Conservation (phyloP, 2,888 invertebrate species). For the Idaea dimidiata region DNA sequence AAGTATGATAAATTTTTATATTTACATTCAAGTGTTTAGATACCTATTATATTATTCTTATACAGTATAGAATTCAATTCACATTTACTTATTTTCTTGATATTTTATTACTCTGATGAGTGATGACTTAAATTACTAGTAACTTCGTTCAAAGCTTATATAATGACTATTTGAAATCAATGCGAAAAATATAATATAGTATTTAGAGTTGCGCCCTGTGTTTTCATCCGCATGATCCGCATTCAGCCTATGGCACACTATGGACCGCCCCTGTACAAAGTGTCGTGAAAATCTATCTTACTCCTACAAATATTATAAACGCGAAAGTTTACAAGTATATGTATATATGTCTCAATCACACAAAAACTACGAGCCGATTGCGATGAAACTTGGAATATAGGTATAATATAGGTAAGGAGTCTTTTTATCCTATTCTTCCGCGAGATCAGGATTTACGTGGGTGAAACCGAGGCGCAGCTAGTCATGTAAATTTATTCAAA, state of each 20-base stretch:
- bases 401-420: no score
- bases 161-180: not conserved
- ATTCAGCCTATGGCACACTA: not conserved
- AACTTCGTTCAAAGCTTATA: not conserved
- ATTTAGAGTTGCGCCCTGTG: not conserved
- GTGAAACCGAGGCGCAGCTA: no score
- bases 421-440: no score
- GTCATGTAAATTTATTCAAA: no score
- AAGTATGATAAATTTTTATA: slow-evolving; percentile 5
- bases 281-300: not conserved
- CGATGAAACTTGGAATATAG: no score
- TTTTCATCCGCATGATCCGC: not conserved
- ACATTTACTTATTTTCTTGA: slow-evolving; percentile 4
- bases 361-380: no score
- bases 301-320: no score
- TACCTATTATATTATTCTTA: slow-evolving; percentile 1
- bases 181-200: not conserved
- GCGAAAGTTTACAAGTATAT: no score
- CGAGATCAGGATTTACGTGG: no score
- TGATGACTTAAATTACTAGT: slow-evolving; percentile 5
- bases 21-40: slow-evolving; percentile 4
- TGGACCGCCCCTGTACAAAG: not conserved
- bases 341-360: no score
- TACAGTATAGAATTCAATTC: slow-evolving; percentile 4
- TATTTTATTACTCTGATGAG: slow-evolving; percentile 1